Evolutionary conservation across 2,888 invertebrate species (phyloP).

Genomic region (Cylloceria caligata): DNA sequence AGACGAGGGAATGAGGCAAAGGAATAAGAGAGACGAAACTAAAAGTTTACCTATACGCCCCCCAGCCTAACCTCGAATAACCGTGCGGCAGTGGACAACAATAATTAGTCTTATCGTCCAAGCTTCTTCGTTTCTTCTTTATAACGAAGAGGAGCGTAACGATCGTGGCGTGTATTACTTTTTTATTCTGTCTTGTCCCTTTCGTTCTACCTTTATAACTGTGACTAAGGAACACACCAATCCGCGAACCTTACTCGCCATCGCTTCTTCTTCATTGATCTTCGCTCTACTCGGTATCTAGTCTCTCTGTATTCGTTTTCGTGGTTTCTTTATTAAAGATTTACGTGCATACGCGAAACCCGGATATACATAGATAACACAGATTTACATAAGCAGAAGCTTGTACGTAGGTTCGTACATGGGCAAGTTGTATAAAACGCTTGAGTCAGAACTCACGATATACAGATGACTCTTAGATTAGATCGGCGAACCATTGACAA

Average conservation of each 20-base stretch:
- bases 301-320: conserved; percentile 17
- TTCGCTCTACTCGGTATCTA: not conserved
- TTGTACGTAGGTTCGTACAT: conserved; percentile 32
- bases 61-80: conserved; percentile 25
- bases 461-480: not conserved
- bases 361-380: conserved; percentile 69
- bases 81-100: conserved; percentile 70
- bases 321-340: conserved; percentile 58
- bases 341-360: conserved; percentile 67
- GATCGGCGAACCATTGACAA: conserved; percentile 15
- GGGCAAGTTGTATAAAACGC: conserved; percentile 15
- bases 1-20: conserved; percentile 32
- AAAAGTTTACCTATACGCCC: conserved; percentile 15
- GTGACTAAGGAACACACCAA: conserved; percentile 1
- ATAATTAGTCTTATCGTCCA: conserved; percentile 80
- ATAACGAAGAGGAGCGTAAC: conserved; percentile 67
- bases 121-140: conserved; percentile 63
- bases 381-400: conserved; percentile 48
- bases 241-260: conserved; percentile 23
- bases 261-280: conserved; percentile 24
- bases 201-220: conserved; percentile 11
- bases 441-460: not conserved
- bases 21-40: conserved; percentile 21
- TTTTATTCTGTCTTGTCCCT: conserved; percentile 43
- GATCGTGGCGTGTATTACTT: conserved; percentile 53